Evolutionary conservation across 2,113 vertebrate genomes (phyloP).

Genomic region (Elephantulus edwardii): DNA sequence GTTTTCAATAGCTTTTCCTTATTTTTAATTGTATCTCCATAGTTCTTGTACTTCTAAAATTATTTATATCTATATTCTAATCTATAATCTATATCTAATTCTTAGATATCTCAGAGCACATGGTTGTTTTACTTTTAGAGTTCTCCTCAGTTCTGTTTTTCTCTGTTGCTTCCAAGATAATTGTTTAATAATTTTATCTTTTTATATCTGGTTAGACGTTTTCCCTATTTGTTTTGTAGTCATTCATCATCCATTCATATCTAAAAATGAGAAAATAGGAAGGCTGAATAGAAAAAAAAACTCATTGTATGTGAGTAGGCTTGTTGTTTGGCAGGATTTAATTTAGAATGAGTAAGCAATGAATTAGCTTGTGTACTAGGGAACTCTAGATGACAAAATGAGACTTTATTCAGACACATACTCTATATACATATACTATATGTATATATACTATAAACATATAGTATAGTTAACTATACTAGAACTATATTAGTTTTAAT

Average conservation of each 20-base stretch:
- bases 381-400: not conserved
- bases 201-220: constrained; percentile 20
- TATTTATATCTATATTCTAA: too few species aligned
- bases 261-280: constrained; percentile 26
- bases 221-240: not conserved
- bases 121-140: not conserved
- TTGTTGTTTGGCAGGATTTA: not conserved
- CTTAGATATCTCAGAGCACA: not conserved
- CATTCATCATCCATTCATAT: not conserved
- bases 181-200: not conserved
- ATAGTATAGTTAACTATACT: too few species aligned
- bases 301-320: not conserved
- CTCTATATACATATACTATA: too few species aligned
- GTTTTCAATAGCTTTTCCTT: not conserved
- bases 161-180: not conserved
- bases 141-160: not conserved
- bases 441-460: too few species aligned
- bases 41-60: not conserved
- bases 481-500: too few species aligned
- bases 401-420: not conserved
- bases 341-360: not conserved
- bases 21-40: not conserved
- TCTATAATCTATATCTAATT: too few species aligned
- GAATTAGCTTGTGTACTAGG: not conserved
- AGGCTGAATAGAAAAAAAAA: not conserved